Conservation (phyloP, 2,113 vertebrate genomes). For the Rhodinocichla rosea region DNA sequence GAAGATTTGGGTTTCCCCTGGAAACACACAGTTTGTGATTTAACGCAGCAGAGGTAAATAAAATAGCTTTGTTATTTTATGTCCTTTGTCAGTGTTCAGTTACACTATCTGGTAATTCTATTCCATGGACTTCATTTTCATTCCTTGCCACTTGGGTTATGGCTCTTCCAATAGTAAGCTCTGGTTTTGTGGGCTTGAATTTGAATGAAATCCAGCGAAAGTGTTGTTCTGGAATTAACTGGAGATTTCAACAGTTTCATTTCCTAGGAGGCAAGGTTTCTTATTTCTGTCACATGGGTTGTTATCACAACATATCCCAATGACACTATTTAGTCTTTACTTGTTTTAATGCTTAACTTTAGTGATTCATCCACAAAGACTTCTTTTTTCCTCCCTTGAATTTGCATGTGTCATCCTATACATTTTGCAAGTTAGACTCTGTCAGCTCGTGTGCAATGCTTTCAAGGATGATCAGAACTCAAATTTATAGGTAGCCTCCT, state of each 20-base stretch:
- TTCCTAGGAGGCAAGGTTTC: background rate
- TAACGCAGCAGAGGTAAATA: background rate
- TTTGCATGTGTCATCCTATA: background rate
- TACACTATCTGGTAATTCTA: background rate
- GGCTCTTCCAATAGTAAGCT: background rate
- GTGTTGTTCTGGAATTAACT: background rate
- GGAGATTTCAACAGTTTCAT: background rate
- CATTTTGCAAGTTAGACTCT: background rate
- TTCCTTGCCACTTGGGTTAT: background rate
- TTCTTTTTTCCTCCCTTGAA: background rate
- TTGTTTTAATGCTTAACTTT: background rate
- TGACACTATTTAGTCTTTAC: background rate
- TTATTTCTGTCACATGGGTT: background rate
- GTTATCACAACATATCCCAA: background rate
- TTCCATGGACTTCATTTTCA: background rate
- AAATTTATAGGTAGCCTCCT: background rate
- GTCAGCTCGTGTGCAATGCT: background rate
- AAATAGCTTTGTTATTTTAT: background rate
- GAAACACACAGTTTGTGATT: background rate
- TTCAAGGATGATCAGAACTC: background rate
- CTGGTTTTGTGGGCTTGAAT: background rate
- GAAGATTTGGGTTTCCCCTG: background rate
- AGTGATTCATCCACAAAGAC: background rate
- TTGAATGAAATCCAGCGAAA: background rate
- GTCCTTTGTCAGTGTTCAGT: background rate